Evolutionary conservation across 2,888 invertebrate genomes (phyloP), one percentile per base, ranked within the genome.

Genomic region (Brachypterus glaber): DNA sequence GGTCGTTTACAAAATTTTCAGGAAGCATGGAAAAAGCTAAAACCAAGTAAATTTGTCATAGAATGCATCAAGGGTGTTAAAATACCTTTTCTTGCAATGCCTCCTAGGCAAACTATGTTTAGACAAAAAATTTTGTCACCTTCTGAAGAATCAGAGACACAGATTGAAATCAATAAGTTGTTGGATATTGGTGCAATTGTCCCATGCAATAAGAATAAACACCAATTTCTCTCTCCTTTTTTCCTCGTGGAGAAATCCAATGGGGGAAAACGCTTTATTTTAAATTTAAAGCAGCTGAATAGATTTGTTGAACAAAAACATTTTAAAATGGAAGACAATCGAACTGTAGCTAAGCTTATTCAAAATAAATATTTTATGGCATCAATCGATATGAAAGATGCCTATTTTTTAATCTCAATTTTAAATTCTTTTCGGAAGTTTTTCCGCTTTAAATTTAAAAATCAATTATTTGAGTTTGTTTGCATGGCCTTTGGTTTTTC

Each of bases 401-500:
- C n/a, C n/a, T n/a, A n/a, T n/a, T n/a, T n/a, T n/a, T n/a, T n/a
- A n/a, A n/a, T n/a, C n/a, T n/a, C n/a, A n/a, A n/a, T n/a, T n/a
- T n/a, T n/a, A n/a, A n/a, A n/a, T n/a, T n/a, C n/a, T n/a, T n/a
- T n/a, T 40, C 39, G 41, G 38, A 55, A 53, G 26, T 48, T 27
- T 33, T 40, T 55, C 31, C 27, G 51, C 3, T 55, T 55, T 35
- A 3, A 15, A 4, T 55, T 49, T 39, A 12, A 45, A 7, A 36
- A 29, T 0, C 39, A 40, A 14, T 4, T 46, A 4, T 55, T 40
- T 35, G 48, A 53, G 30, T 57, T 52, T 40, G 40, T 26, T 2
- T 51, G 48, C 17, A 33, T 53, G 11, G 54, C 54, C 4, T 53
- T 53, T 33, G 52, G 53, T 9, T 17, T 55, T 4, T 47, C 42